Evolutionary conservation across 2,888 invertebrate species (phyloP).

Genomic region (Ceriagrion tenellum): DNA sequence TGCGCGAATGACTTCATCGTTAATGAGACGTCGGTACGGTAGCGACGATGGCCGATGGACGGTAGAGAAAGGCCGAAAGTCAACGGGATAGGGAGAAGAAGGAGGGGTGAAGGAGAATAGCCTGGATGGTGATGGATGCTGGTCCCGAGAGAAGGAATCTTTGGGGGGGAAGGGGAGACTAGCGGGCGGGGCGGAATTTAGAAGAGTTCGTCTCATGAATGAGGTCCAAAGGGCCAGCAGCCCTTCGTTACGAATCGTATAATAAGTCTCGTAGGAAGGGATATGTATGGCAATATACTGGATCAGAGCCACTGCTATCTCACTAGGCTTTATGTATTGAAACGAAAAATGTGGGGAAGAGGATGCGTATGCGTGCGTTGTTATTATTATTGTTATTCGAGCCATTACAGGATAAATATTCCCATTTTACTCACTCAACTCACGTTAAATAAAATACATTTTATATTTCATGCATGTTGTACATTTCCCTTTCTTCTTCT

Average conservation of each 20-base stretch:
- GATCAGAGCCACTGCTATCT: not conserved
- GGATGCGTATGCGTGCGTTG: too few species aligned
- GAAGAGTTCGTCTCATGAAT: not conserved
- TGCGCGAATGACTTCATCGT: not conserved
- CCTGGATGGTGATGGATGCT: not conserved
- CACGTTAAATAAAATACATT: too few species aligned
- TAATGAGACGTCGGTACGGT: not conserved
- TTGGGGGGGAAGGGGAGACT: too few species aligned
- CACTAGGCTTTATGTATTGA: not conserved
- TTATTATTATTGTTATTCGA: too few species aligned
- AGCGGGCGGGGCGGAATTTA: not conserved
- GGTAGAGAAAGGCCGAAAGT: not conserved
- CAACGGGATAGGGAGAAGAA: not conserved
- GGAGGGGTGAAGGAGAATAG: not conserved
- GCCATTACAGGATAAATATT: too few species aligned
- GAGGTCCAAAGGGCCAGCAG: slow-evolving; percentile 26
- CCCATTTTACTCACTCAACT: too few species aligned
- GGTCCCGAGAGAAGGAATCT: too few species aligned
- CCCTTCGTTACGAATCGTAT: slow-evolving; percentile 34
- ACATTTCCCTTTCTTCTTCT: too few species aligned
- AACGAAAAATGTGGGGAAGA: not conserved
- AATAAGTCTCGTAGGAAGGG: slow-evolving; percentile 29
- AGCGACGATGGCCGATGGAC: not conserved
- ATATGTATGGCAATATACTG: slow-evolving; percentile 25
- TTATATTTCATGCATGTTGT: too few species aligned